A percentile compares a stretch with the other conserved stretches of the same genome.
These are phyloP conservation scores for Dynastes hyllus DNA, from an alignment of 2,888 invertebrate species.

Conservation along the genomic window DNA sequence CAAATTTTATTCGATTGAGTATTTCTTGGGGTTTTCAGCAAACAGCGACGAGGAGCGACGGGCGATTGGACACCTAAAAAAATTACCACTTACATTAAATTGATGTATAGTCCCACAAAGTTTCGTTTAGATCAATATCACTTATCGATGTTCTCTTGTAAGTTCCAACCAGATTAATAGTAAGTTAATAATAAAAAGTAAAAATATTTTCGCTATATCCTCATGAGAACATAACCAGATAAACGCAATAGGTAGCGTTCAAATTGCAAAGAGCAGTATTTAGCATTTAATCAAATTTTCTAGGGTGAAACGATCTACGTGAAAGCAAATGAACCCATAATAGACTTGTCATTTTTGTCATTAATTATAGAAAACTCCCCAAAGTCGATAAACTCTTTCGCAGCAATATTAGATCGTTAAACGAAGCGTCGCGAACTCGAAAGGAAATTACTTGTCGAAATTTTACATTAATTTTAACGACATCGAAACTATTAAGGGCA, in stretches of 20 bases:
- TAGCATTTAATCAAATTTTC: slow-evolving; percentile 23
- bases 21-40: no score
- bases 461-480: slow-evolving; percentile 40
- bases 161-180: no score
- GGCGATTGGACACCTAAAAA: no score
- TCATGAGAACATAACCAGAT: neutral
- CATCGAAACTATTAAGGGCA: slow-evolving; percentile 33
- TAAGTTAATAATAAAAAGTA: no score
- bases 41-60: no score
- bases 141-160: no score
- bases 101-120: no score
- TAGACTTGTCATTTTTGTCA: slow-evolving; percentile 51
- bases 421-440: slow-evolving; percentile 26
- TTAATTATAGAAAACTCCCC: slow-evolving; percentile 48
- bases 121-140: no score
- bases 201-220: neutral
- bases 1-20: no score
- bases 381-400: slow-evolving; percentile 49
- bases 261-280: slow-evolving; percentile 9
- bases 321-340: slow-evolving; percentile 48
- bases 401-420: slow-evolving; percentile 35
- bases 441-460: slow-evolving; percentile 46
- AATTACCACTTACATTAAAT: no score
- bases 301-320: slow-evolving; percentile 11
- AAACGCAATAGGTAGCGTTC: slow-evolving; percentile 17